Evolutionary conservation across 2,888 invertebrate species (phyloP).

Genomic region (Platycheirus albimanus): DNA sequence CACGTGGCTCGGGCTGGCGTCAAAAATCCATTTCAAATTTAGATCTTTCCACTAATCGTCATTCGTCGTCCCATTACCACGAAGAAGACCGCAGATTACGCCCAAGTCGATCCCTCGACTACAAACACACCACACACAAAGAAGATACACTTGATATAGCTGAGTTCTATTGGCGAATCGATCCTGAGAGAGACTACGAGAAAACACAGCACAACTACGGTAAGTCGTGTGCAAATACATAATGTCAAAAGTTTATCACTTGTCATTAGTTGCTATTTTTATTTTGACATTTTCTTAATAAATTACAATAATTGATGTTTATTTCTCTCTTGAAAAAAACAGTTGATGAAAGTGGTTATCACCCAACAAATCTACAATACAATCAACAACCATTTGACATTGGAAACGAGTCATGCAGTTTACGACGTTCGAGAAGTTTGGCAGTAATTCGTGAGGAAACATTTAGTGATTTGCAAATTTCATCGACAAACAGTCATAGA

Average conservation of each 20-base stretch:
- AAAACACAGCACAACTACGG: conserved; percentile 68
- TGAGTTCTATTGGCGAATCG: conserved; percentile 81
- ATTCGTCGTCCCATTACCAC: conserved; percentile 76
- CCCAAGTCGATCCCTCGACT: conserved; percentile 81
- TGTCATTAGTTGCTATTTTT: conserved; percentile 39
- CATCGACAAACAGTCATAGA: conserved; percentile 86
- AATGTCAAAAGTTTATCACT: not conserved
- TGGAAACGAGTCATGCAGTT: conserved; percentile 83
- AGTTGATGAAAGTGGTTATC: conserved; percentile 77
- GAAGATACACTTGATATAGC: conserved; percentile 80
- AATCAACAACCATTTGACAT: conserved; percentile 78
- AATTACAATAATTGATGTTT: conserved; percentile 7
- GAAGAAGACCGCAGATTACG: conserved; percentile 78
- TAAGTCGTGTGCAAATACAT: no score
- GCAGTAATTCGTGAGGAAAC: conserved; percentile 91
- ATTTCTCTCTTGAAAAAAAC: conserved; percentile 40
- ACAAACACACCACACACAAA: conserved; percentile 79
- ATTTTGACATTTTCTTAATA: conserved; percentile 31
- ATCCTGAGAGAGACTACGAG: conserved; percentile 79
- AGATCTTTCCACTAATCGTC: conserved; percentile 84
- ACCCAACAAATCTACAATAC: conserved; percentile 75
- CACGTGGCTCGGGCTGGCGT: conserved; percentile 82
- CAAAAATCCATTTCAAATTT: conserved; percentile 83
- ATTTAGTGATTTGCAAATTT: conserved; percentile 87
- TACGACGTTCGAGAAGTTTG: conserved; percentile 88